Base-by-base conservation (phyloP, 2,797 vertebrate species). In the Sebastes trivittatus region DNA sequence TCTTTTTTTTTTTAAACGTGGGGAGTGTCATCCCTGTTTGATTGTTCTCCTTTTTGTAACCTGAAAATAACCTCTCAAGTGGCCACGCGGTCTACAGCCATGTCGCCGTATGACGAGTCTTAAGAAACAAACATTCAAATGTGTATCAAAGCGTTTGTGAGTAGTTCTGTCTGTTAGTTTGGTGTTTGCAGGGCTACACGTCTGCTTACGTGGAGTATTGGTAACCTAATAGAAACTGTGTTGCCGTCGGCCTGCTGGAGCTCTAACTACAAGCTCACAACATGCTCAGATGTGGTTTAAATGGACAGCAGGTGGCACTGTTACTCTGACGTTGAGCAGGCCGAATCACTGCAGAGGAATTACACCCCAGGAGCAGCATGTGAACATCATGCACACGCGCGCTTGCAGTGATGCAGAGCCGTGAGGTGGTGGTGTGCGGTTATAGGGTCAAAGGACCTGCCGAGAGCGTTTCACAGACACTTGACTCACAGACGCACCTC, bases 1-100 rank as follows among this genome's bases (percentile, higher is more conserved):
- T 77, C 73, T 70, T 66, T 56, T 52, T 56, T 52, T 67, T 70
- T 66, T 66, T 29, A 46, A 70, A 67, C 13, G 16, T 27, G 46
- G 75, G 56, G 72, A 25, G 68, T 70, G 66, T 81, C 72, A 22
- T 77, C 87, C 88, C 83, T 36, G 66, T 90, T 91, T 94, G 92
- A 94, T 94, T 95, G 93, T 94, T 94, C 89, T 92, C 90, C 87
- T 91, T 92, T 46, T 92, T 88, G 75, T 87, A 90, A 94, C 93
- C 94, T 94, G 93, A 94, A 94, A 92, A 90, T 92, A 90, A 88
- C 87, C 90, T 91, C 91, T 91, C 86, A 25, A 73, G 78, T 49
- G 75, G 70, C 80, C 67, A 80, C 64, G 55, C 55, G 27, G 77
- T 81, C 78, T 38, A 30, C 18, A 36, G 79, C 82, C 66, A 22